Percentiles rank a stretch among this genome's conserved stretches.
These are phyloP conservation scores for Dione juno DNA, from an alignment of 2,888 invertebrate genomes.

Conservation along the genomic window DNA sequence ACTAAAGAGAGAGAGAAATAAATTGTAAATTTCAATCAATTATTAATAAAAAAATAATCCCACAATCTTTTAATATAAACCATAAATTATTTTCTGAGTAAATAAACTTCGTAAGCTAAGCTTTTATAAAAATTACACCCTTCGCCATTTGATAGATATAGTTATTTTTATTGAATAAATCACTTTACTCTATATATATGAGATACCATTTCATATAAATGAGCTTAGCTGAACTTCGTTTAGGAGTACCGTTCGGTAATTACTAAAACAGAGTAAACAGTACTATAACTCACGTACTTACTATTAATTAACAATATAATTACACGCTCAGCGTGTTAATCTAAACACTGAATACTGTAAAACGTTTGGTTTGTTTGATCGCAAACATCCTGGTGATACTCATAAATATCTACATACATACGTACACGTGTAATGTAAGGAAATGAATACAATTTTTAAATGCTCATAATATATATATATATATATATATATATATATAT, in stretches of 20 bases:
- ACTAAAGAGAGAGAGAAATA: too few relatives aligned
- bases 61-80: too few relatives aligned
- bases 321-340: constrained; percentile 15
- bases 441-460: not conserved
- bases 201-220: not conserved
- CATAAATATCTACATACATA: not conserved
- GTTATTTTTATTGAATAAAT: too few relatives aligned
- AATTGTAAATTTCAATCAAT: too few relatives aligned
- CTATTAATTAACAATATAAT: constrained; percentile 30
- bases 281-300: not conserved
- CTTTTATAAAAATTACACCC: too few relatives aligned
- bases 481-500: too few relatives aligned
- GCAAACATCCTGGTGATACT: constrained; percentile 15
- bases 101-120: too few relatives aligned
- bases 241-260: not conserved
- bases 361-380: constrained; percentile 22
- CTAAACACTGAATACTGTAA: constrained; percentile 14
- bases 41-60: too few relatives aligned
- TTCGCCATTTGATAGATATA: too few relatives aligned
- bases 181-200: not conserved
- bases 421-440: not conserved
- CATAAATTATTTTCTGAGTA: too few relatives aligned
- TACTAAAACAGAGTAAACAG: not conserved
- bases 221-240: not conserved
- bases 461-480: not conserved